These are phyloP conservation scores for Acromyrmex charruanus DNA, from an alignment of 1,140 invertebrate species.

Conservation along the genomic window DNA sequence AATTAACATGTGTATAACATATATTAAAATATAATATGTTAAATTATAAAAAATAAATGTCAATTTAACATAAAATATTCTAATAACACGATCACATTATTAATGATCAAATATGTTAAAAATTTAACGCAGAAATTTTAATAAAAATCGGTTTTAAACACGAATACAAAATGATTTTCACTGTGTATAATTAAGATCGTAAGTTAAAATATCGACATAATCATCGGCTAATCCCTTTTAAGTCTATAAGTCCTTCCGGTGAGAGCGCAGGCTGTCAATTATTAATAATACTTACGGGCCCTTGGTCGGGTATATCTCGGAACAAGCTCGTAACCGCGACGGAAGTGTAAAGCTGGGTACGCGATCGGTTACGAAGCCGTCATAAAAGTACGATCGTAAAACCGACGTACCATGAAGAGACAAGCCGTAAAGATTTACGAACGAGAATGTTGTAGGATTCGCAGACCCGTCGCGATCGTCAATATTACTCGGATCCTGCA, in stretches of 20 bases:
- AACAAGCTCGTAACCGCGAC: neutral
- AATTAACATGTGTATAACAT: too few species aligned
- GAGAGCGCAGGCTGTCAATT: neutral
- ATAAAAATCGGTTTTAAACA: too few species aligned
- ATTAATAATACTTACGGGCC: neutral
- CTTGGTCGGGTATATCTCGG: neutral
- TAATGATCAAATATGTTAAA: too few species aligned
- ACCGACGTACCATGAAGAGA: conserved; percentile 73
- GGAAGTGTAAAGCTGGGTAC: conserved; percentile 49
- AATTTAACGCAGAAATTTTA: too few species aligned
- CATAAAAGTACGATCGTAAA: conserved; percentile 76
- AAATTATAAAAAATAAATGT: too few species aligned
- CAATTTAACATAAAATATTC: too few species aligned
- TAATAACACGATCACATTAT: too few species aligned
- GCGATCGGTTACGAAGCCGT: conserved; percentile 58
- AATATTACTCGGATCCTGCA: conserved; percentile 11
- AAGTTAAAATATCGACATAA: conserved; percentile 1
- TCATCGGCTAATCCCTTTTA: neutral
- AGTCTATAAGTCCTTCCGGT: neutral
- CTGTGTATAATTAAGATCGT: neutral
- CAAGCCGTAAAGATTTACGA: conserved; percentile 75
- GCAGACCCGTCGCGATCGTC: conserved; percentile 65
- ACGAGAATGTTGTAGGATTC: conserved; percentile 65
- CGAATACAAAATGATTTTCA: too few species aligned
- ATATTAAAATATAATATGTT: too few species aligned